Percentiles rank a stretch among this genome's conserved stretches.
Evolutionary conservation across 2,797 vertebrate species (phyloP).

Genomic region (Stomatorhinus walkeri): DNA sequence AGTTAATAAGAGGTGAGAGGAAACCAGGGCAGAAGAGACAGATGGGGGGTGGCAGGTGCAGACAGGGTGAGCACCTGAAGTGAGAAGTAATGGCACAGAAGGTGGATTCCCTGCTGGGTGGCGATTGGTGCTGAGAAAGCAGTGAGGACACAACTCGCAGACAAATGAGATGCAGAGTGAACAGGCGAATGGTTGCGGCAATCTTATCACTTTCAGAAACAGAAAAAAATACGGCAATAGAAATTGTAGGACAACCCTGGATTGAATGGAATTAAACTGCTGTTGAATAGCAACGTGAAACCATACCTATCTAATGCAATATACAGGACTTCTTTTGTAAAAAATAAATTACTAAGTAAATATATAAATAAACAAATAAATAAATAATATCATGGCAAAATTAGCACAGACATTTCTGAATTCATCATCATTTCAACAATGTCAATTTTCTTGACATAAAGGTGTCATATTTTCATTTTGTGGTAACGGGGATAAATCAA

Average conservation of each 20-base stretch:
- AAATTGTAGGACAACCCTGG: background rate
- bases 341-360: background rate
- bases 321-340: background rate
- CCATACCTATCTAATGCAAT: background rate
- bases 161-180: slow-evolving; percentile 28
- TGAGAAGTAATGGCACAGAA: slow-evolving; percentile 63
- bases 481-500: background rate
- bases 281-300: background rate
- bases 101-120: slow-evolving; percentile 51
- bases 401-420: background rate
- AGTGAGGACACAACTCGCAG: slow-evolving; percentile 12
- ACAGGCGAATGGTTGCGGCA: slow-evolving; percentile 1
- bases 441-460: background rate
- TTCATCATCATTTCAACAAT: slow-evolving; percentile 2
- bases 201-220: slow-evolving; percentile 8
- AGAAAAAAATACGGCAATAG: background rate
- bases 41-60: slow-evolving; percentile 64
- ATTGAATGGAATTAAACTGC: background rate
- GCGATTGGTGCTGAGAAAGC: slow-evolving; percentile 17
- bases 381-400: background rate
- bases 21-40: slow-evolving; percentile 54
- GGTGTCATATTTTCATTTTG: background rate
- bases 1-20: slow-evolving; percentile 53
- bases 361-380: background rate
- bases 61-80: slow-evolving; percentile 64